Percentiles rank a stretch among this genome's conserved stretches.
Conservation (phyloP, 2,113 vertebrate species). For the Alethe diademata region DNA sequence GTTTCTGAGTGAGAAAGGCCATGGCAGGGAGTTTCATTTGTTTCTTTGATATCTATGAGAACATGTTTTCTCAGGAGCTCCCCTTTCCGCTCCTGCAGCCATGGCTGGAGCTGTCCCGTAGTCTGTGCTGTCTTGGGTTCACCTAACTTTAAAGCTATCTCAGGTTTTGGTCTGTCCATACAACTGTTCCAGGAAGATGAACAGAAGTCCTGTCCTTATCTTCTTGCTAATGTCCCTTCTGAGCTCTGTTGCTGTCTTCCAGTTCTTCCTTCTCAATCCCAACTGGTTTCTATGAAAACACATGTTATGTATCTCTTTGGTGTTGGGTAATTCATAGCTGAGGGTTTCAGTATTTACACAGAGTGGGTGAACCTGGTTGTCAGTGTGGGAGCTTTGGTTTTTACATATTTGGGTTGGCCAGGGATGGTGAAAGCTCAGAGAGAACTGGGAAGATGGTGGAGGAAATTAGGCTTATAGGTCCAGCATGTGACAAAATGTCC, state of each 20-base stretch:
- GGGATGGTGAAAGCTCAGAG: not conserved
- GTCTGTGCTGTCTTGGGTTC: not conserved
- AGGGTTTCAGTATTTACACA: not conserved
- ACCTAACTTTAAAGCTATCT: not conserved
- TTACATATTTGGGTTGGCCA: not conserved
- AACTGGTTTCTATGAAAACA: not conserved
- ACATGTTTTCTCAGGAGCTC: not conserved
- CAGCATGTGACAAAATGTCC: not conserved
- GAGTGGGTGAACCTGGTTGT: not conserved
- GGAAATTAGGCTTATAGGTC: not conserved
- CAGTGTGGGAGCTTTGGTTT: not conserved
- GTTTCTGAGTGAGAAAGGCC: not conserved
- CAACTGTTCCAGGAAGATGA: not conserved
- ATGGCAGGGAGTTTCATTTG: not conserved
- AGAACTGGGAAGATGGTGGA: not conserved
- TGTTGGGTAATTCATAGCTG: not conserved
- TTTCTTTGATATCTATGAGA: not conserved
- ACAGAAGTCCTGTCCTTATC: not conserved
- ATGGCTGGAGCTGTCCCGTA: not conserved
- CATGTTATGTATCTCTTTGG: not conserved
- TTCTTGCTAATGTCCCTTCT: not conserved
- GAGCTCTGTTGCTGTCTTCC: not conserved
- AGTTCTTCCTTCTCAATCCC: not conserved
- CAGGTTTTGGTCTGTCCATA: not conserved
- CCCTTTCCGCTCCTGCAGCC: not conserved